Evolutionary conservation across 2,113 vertebrate genomes (phyloP).

Genomic region (Heloderma charlesbogerti): DNA sequence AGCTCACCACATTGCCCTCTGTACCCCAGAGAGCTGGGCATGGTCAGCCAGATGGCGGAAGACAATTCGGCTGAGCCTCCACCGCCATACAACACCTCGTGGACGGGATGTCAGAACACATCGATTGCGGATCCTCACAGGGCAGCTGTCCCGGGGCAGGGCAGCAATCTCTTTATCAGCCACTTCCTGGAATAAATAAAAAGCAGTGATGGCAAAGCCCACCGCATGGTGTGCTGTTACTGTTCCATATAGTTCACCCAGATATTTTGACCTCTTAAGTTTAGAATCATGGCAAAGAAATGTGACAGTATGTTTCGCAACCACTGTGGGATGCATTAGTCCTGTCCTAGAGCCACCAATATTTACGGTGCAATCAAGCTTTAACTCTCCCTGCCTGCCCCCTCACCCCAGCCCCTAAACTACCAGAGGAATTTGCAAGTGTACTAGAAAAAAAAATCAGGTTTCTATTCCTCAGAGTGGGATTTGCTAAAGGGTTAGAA

Average conservation of each 20-base stretch:
- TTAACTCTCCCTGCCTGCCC: not conserved
- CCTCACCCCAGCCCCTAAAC: not conserved
- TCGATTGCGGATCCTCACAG: conserved; percentile 90
- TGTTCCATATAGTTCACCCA: not conserved
- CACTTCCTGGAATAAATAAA: conserved; percentile 80
- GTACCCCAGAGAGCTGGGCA: conserved; percentile 90
- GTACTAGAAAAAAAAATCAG: not conserved
- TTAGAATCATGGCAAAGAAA: not conserved
- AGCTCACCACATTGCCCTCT: conserved; percentile 91
- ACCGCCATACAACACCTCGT: conserved; percentile 88
- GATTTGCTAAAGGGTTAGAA: not conserved
- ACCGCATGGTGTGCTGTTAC: not conserved
- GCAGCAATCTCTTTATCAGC: conserved; percentile 90
- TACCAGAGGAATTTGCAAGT: not conserved
- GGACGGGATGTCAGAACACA: conserved; percentile 94
- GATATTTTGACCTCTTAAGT: not conserved
- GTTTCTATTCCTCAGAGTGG: not conserved
- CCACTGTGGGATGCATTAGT: not conserved
- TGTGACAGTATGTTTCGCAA: not conserved
- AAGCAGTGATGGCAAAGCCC: not conserved
- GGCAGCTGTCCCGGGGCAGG: conserved; percentile 93
- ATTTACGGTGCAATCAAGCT: not conserved
- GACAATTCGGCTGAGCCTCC: conserved; percentile 93
- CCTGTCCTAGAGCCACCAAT: not conserved
- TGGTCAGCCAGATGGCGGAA: conserved; percentile 96